Percentiles rank a stretch among this genome's conserved stretches.
Conservation (phyloP, 2,113 vertebrate genomes). For the Erythrocercus mccallii region DNA sequence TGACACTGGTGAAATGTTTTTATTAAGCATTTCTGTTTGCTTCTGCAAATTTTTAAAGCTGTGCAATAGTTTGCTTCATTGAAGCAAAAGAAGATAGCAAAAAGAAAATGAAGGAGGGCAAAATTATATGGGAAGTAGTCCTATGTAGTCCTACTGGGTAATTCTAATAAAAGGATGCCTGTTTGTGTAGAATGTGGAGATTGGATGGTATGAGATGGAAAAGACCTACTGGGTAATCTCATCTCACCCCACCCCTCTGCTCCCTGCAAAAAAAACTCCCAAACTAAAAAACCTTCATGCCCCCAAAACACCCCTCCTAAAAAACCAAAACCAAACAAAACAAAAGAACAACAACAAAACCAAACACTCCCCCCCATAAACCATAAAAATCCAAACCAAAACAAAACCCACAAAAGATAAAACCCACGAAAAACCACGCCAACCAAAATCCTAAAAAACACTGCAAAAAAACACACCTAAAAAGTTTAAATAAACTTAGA, state of each 20-base stretch:
- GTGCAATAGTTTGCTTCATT: background rate
- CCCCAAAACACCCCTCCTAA: too few species aligned
- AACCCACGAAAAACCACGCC: background rate
- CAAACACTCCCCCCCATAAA: background rate
- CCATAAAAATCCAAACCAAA: background rate
- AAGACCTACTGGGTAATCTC: background rate
- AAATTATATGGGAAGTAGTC: background rate
- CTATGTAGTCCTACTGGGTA: background rate
- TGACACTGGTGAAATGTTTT: background rate
- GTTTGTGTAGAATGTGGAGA: background rate
- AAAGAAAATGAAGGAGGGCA: background rate
- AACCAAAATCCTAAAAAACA: background rate
- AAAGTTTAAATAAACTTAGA: background rate
- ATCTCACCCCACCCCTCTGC: background rate
- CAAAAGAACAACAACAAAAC: background rate
- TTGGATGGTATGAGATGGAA: background rate
- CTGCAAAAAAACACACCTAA: background rate
- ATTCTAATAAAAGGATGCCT: background rate
- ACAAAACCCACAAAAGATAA: background rate
- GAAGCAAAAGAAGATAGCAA: background rate
- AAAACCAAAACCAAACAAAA: background rate
- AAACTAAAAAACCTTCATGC: background rate
- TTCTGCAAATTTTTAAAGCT: background rate
- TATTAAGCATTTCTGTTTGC: background rate
- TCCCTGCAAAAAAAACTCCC: background rate